Evolutionary conservation across 2,113 vertebrate species (phyloP).

Genomic region (Carettochelys insculpta): DNA sequence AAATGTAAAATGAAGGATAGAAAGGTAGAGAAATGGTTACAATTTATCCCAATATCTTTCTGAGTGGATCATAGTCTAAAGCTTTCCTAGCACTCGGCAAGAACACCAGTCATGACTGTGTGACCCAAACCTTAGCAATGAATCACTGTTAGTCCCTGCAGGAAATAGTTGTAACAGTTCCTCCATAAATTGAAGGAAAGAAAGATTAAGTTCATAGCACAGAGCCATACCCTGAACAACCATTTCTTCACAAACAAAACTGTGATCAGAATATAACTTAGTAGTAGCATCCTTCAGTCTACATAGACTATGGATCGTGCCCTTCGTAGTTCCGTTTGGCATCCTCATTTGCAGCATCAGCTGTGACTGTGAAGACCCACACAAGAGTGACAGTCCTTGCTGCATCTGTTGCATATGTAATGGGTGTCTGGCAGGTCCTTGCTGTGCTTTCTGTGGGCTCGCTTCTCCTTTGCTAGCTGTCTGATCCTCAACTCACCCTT

Average conservation of each 20-base stretch:
- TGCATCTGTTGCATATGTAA: no score
- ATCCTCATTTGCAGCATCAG: no score
- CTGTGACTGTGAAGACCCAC: no score
- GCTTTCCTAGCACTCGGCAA: not conserved
- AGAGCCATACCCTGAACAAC: not conserved
- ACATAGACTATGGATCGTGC: no score
- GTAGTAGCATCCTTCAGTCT: no score
- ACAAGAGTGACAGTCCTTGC: no score
- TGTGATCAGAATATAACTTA: not conserved
- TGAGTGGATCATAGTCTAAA: not conserved
- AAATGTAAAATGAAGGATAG: not conserved
- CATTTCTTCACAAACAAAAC: not conserved
- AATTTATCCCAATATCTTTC: not conserved
- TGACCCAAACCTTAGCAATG: conserved; percentile 10
- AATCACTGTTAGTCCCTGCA: conserved; percentile 20
- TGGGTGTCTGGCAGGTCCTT: no score
- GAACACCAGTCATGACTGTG: not conserved
- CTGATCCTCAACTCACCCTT: no score
- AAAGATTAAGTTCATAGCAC: not conserved
- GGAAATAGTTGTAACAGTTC: conserved; percentile 38
- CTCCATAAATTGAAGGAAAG: not conserved
- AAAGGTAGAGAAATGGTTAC: not conserved
- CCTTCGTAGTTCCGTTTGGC: no score
- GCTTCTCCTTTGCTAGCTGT: no score
- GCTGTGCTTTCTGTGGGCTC: no score